Evolutionary conservation across 2,888 invertebrate genomes (phyloP), one percentile per base, ranked within the genome.

Genomic region (Pristionchus exspectatus): DNA sequence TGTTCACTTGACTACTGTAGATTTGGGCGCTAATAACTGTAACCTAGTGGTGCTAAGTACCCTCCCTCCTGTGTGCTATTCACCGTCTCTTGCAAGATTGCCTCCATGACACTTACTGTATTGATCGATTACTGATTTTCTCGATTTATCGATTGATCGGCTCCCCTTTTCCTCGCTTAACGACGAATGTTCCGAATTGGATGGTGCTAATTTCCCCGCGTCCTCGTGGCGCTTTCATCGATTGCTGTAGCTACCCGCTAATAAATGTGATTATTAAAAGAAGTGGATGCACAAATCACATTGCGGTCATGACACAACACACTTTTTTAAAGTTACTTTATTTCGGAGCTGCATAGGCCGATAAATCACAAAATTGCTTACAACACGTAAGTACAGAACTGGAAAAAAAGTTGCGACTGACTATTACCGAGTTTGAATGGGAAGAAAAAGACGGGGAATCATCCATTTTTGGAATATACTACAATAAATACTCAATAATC

Each of bases 121-220:
- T 38, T 38, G 74, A 74, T 38, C 10, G 38, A 33, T 38, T 16
- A 74, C 38, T 38, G 69, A 30, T 24, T 24, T 59, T 69, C 24
- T 66, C 66, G 14, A 30, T 21, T 24, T 33, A 74, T 74, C 74
- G 74, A 74, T 74, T 38, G 74, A 24, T 30, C 74, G 16, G 33
- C 27, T 14, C 27, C 30, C n/a, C 74, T 12, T n/a, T 81, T 81
- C 14, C 50, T 27, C 44, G 72, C 81, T 81, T 30, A 44, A 81
- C 81, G 77, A 77, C 77, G 81, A 81, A 81, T 81, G 81, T 27
- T 77, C 81, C 81, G 81, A 81, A 81, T 81, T 81, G n/a, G 54
- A 81, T 81, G 81, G 81, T 81, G 81, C 81, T 81, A 50, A 81
- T 50, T 44, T 18, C 18, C 38, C 38, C n/a, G 18, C 81, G 81